phyloP scores from a whole-genome alignment of 2,888 invertebrate genomes.

The Lacanobia oleracea region DNA sequence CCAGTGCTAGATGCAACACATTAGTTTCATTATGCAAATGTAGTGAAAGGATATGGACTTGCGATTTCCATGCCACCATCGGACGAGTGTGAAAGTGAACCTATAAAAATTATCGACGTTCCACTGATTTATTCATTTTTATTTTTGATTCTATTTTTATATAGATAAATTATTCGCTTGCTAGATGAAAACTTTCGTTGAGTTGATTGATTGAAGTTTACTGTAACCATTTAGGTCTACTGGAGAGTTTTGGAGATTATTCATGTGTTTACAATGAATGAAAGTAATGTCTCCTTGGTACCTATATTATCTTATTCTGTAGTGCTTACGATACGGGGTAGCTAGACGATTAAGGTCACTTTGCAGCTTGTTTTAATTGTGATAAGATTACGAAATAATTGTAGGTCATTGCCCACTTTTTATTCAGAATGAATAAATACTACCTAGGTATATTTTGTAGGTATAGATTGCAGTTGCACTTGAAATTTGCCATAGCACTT shows the following conservation, averaged over 20 bases:
- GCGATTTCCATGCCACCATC: conserved; percentile 61
- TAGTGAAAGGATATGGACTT: conserved; percentile 75
- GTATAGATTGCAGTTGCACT: not conserved
- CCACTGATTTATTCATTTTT: conserved; percentile 25
- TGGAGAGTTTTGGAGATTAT: conserved; percentile 9
- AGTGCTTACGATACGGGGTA: conserved; percentile 7
- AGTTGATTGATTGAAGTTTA: conserved; percentile 28
- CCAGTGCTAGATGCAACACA: conserved; percentile 55
- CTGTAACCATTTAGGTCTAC: not conserved
- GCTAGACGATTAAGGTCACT: conserved; percentile 34
- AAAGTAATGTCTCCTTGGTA: conserved; percentile 11
- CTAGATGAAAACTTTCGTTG: conserved; percentile 27
- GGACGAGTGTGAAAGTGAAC: conserved; percentile 65
- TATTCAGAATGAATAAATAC: not conserved
- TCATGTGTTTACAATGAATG: not conserved
- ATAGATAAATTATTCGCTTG: conserved; percentile 3
- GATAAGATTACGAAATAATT: conserved; percentile 41
- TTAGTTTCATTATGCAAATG: conserved; percentile 74
- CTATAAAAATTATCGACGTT: conserved; percentile 48
- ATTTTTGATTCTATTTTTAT: conserved; percentile 22
- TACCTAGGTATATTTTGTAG: not conserved
- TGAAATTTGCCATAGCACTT: conserved; percentile 11
- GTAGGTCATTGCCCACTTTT: conserved; percentile 15
- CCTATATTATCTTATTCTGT: not conserved
- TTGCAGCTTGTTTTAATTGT: conserved; percentile 15